Conservation (phyloP, 2,888 invertebrate genomes). For the Ctenicera cuprea region DNA sequence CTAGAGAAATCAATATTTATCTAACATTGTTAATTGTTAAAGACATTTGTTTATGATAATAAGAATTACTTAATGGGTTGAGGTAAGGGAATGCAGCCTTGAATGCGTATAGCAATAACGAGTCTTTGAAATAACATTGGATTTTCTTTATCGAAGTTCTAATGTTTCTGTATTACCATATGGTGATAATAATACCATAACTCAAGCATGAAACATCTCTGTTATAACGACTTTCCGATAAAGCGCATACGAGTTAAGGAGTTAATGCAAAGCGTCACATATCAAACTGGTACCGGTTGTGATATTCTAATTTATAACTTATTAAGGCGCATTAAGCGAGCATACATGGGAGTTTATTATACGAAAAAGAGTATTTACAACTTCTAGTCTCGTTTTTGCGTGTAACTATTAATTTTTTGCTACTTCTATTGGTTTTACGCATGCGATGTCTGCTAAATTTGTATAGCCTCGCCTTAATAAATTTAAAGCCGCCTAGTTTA, state of each 20-base stretch:
- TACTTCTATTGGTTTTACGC: slow-evolving; percentile 13
- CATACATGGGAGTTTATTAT: slow-evolving; percentile 4
- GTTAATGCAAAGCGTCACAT: slow-evolving; percentile 3
- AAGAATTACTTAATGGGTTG: too few species aligned
- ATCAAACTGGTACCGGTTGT: slow-evolving; percentile 11
- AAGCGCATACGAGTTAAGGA: not conserved
- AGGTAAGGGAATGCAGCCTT: too few species aligned
- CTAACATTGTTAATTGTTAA: too few species aligned
- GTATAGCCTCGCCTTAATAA: slow-evolving; percentile 13
- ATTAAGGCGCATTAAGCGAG: slow-evolving; percentile 22
- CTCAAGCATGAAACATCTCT: not conserved
- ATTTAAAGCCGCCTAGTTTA: not conserved
- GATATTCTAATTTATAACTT: slow-evolving; percentile 39
- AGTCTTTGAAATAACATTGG: too few species aligned
- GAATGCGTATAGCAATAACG: too few species aligned
- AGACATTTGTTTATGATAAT: too few species aligned
- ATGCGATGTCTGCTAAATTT: slow-evolving; percentile 22
- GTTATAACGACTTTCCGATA: slow-evolving; percentile 6
- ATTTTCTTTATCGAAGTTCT: not conserved
- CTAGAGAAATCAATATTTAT: too few species aligned
- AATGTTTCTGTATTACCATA: not conserved
- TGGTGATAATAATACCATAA: not conserved
- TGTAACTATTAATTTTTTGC: slow-evolving; percentile 26
- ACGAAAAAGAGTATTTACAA: slow-evolving; percentile 22
- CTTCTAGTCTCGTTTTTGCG: slow-evolving; percentile 9